Conservation (phyloP, 2,888 invertebrate genomes). For the Trypoxylon attenuatum region DNA sequence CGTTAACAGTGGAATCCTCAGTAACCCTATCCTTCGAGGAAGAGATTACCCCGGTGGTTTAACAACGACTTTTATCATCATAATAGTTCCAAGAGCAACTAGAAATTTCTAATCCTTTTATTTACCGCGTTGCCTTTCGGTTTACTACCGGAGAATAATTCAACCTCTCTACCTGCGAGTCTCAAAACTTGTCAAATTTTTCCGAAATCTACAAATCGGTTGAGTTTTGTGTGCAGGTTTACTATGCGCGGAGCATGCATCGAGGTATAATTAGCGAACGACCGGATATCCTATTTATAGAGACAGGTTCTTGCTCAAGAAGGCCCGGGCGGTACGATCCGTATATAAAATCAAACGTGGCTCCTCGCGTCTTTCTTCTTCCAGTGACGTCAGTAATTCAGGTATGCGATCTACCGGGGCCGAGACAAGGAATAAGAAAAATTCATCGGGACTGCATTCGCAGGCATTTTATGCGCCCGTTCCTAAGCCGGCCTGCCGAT, state of each 20-base stretch:
- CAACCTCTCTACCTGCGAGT: too few species aligned
- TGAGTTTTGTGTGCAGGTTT: constrained; percentile 25
- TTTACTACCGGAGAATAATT: too few species aligned
- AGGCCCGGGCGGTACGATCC: constrained; percentile 44
- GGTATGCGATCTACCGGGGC: constrained; percentile 47
- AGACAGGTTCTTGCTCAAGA: constrained; percentile 49
- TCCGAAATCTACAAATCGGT: not conserved
- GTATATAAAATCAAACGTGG: constrained; percentile 42
- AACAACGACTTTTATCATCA: too few species aligned
- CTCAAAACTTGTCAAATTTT: not conserved
- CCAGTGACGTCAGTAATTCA: constrained; percentile 48
- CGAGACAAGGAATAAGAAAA: constrained; percentile 31
- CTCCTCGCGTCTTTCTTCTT: constrained; percentile 33
- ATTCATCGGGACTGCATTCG: constrained; percentile 37
- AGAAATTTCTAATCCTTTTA: too few species aligned
- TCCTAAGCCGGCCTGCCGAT: constrained; percentile 17
- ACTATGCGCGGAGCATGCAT: constrained; percentile 43
- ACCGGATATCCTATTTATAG: constrained; percentile 63
- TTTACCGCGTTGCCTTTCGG: too few species aligned
- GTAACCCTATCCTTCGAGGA: too few species aligned
- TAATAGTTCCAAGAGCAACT: too few species aligned
- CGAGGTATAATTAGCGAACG: constrained; percentile 71
- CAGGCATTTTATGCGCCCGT: constrained; percentile 44
- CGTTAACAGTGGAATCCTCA: too few species aligned
- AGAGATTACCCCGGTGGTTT: too few species aligned